Evolutionary conservation across 2,113 vertebrate genomes (phyloP).

Genomic region (Planiliza haematocheilus): DNA sequence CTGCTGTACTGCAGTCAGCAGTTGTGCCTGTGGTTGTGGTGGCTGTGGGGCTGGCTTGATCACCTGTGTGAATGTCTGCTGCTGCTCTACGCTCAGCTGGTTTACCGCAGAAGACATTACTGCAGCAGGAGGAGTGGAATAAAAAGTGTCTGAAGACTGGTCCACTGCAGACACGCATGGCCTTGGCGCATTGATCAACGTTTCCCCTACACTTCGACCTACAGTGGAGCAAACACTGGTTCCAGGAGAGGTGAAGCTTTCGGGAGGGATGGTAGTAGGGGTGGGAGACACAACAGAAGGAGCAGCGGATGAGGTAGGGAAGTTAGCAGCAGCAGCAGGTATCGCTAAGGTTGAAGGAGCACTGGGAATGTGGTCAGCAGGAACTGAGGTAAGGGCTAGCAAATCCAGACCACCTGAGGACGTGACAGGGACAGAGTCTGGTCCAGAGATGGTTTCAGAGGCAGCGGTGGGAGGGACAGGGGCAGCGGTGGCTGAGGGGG

Average conservation of each 20-base stretch:
- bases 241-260: conserved; percentile 46
- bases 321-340: conserved; percentile 36
- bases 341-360: conserved; percentile 42
- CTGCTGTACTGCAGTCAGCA: conserved; percentile 53
- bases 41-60: conserved; percentile 20
- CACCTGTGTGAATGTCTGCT: conserved; percentile 50
- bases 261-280: conserved; percentile 19
- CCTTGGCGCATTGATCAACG: conserved; percentile 31
- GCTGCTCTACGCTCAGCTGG: conserved; percentile 55
- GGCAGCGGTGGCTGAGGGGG: conserved; percentile 43
- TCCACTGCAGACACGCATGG: conserved; percentile 49
- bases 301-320: conserved; percentile 28
- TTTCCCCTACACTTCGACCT: conserved; percentile 53
- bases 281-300: conserved; percentile 42
- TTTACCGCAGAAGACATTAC: conserved; percentile 43
- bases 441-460: conserved; percentile 64
- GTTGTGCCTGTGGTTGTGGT: conserved; percentile 29
- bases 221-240: conserved; percentile 56
- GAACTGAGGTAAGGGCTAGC: conserved; percentile 36
- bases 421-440: conserved; percentile 43
- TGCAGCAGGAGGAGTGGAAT: conserved; percentile 55
- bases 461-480: conserved; percentile 37
- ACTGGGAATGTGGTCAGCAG: conserved; percentile 41
- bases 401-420: conserved; percentile 41
- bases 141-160: conserved; percentile 53